These are phyloP conservation scores for Scelioninae gen. 1 DNA, from an alignment of 2,888 invertebrate genomes.

Conservation along the genomic window DNA sequence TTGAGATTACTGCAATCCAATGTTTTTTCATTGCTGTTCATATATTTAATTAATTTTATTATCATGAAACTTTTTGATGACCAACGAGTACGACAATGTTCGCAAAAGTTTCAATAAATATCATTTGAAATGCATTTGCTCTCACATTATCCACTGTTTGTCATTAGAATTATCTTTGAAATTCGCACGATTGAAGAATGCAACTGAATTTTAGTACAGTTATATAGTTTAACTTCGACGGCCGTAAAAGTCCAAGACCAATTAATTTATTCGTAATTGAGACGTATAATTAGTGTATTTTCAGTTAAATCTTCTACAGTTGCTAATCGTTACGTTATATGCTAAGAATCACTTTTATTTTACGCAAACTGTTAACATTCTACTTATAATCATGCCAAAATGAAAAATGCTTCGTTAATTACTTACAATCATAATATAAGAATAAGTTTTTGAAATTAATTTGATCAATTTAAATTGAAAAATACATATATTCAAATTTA, in stretches of 20 bases:
- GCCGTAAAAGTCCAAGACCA: not conserved
- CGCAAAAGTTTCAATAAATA: not conserved
- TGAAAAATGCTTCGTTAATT: constrained; percentile 2
- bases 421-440: constrained; percentile 1
- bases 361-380: not conserved
- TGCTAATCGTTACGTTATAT: no score
- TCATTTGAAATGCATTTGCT: not conserved
- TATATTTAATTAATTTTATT: not conserved
- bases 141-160: not conserved
- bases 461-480: no score
- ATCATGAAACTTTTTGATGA: not conserved
- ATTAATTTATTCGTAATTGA: constrained; percentile 21
- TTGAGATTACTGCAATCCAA: no score
- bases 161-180: not conserved
- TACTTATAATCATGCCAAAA: not conserved
- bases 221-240: not conserved
- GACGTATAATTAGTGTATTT: constrained; percentile 4
- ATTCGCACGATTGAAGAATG: not conserved
- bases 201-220: not conserved
- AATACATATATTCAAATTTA: no score
- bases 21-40: no score
- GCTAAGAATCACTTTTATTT: not conserved
- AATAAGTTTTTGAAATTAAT: constrained; percentile 11
- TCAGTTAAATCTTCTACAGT: no score
- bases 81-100: not conserved